Base-by-base conservation (phyloP, 1,140 invertebrate genomes). In the Drosophila micromelanica region DNA sequence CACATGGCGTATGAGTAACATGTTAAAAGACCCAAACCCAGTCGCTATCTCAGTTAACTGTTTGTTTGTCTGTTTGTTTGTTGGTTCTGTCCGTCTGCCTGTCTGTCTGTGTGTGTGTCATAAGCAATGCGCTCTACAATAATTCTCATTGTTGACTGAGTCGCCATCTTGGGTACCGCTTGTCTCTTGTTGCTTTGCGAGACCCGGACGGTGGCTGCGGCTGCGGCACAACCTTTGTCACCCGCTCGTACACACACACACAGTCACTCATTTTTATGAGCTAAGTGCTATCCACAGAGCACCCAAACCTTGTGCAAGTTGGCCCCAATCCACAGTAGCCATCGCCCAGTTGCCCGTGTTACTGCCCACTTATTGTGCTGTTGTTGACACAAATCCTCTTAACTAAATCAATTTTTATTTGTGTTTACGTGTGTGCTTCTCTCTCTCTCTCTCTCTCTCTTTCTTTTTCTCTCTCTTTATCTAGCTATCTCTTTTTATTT, bases 361-460 rank as follows among this genome's bases (percentile, higher is more conserved):
- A 78, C 82, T 86, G 75, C 75, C 78, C 81, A 86, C 81, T 86
- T 87, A 86, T 87, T 87, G 81, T 87, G 76, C 79, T 87, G 84
- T 89, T 87, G 84, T 87, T 87, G 84, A 89, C 84, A 84, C 84
- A 87, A 87, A 87, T 87, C 84, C 84, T 87, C 84, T 87, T 87
- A 87, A 89, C 79, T 87, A 87, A 87, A 87, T 87, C 84, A 87
- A 87, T 87, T 87, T 89, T 87, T 84, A 87, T 87, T 82, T 89
- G 76, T 89, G 84, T 87, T 64, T 72, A 57, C 70, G 73, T 68
- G 48, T 63, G 52, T 52, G 80, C 43, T 23, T 37, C 15, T 23
- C 11, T 5, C 37, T 60, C n/a, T 51, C n/a, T n/a, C n/a, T n/a
- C 48, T 13, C 7, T 5, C n/a, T 37, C 49, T 2, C 12, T 2